Conservation (phyloP, 2,888 invertebrate species). For the Fragum whitleyi region DNA sequence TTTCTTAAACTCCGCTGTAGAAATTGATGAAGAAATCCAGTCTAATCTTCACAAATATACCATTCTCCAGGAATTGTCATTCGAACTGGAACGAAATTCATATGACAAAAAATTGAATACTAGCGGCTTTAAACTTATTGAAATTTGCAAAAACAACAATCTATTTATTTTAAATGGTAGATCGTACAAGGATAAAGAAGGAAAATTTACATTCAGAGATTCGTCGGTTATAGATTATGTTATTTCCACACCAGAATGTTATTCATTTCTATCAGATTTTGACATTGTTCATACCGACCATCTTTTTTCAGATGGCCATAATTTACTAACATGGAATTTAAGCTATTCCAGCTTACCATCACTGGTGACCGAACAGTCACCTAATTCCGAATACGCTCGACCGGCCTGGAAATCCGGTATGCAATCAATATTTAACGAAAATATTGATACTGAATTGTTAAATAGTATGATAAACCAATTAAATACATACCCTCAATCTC, state of each 20-base stretch:
- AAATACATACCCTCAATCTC: not conserved
- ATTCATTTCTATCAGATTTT: constrained; percentile 15
- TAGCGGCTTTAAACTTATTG: constrained; percentile 11
- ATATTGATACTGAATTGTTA: not conserved
- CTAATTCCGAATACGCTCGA: not conserved
- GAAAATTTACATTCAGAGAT: constrained; percentile 30
- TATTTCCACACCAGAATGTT: constrained; percentile 14
- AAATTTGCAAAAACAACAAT: constrained; percentile 39
- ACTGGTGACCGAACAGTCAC: not conserved
- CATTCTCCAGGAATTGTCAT: not conserved
- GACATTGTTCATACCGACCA: constrained; percentile 33
- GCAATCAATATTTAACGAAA: not conserved
- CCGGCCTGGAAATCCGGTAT: not conserved
- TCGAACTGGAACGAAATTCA: constrained; percentile 17
- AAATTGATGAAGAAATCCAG: constrained; percentile 8
- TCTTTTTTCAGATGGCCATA: constrained; percentile 35
- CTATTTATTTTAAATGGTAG: constrained; percentile 37
- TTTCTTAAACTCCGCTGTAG: too few relatives aligned
- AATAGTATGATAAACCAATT: not conserved
- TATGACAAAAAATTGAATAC: constrained; percentile 27
- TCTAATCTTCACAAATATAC: not conserved
- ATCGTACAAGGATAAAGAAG: constrained; percentile 15
- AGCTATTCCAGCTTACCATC: not conserved
- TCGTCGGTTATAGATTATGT: constrained; percentile 38
- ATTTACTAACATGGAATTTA: not conserved